Evolutionary conservation across 35 echinoderm and acorn worm genomes (phyloP).

Genomic region (Amphiura filiformis): DNA sequence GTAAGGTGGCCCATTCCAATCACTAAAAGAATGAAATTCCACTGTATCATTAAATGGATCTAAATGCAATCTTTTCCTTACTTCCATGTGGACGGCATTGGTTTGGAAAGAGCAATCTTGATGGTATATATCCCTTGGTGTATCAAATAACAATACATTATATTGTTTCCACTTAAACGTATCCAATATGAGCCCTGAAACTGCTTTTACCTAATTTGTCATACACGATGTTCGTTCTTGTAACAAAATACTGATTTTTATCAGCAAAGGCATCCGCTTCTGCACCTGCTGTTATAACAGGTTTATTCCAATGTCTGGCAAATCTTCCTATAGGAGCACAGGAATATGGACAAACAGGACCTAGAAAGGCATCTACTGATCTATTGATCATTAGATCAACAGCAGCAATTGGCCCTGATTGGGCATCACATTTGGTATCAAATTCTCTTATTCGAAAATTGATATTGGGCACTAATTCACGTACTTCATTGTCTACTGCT

Average conservation of each 20-base stretch:
- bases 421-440: not conserved
- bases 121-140: not conserved
- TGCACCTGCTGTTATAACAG: slow-evolving; percentile 42
- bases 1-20: not conserved
- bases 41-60: not conserved
- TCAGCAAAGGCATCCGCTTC: slow-evolving; percentile 3
- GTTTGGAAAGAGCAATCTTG: not conserved
- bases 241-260: not conserved
- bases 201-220: not conserved
- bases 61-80: not conserved
- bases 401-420: not conserved
- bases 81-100: not conserved
- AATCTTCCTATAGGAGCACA: slow-evolving; percentile 48
- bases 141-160: not conserved
- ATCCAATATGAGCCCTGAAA: not conserved
- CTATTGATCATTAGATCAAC: not conserved
- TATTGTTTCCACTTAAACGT: not conserved
- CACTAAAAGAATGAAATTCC: not conserved
- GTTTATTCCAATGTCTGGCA: slow-evolving; percentile 42
- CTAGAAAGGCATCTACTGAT: slow-evolving; percentile 40
- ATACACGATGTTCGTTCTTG: not conserved
- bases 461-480: not conserved
- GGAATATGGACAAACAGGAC: slow-evolving; percentile 52
- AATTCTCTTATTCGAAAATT: not conserved
- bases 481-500: not conserved